Evolutionary conservation across 2,888 invertebrate species (phyloP).

Genomic region (Synergus itoensis): DNA sequence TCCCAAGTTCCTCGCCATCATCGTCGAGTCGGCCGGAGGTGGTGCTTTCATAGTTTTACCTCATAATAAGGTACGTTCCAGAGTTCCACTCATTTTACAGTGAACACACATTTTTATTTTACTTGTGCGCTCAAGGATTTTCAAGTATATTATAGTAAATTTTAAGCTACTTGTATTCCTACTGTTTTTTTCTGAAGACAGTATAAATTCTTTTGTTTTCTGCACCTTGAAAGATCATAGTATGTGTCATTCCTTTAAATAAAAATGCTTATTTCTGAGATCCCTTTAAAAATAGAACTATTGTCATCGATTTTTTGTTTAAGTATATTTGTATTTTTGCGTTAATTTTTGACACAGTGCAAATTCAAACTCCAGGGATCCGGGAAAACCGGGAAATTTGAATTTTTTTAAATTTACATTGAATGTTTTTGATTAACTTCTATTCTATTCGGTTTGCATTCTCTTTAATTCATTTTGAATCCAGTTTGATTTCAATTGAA

Average conservation of each 20-base stretch:
- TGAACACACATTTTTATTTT: not conserved
- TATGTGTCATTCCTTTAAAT: constrained; percentile 11
- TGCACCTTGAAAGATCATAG: constrained; percentile 15
- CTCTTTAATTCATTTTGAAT: too few relatives aligned
- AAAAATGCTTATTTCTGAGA: not conserved
- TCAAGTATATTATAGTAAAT: not conserved
- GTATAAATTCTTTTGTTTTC: not conserved
- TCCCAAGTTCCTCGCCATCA: constrained; percentile 98
- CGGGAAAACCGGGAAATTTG: too few relatives aligned
- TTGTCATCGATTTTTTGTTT: not conserved
- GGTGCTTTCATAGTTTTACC: constrained; percentile 97
- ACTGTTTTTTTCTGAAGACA: constrained; percentile 27
- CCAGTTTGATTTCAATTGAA: too few relatives aligned
- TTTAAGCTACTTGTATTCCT: constrained; percentile 32
- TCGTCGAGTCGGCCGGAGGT: constrained; percentile 97
- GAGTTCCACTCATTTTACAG: not conserved
- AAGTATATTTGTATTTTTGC: not conserved
- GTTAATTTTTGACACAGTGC: not conserved
- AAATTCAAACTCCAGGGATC: not conserved
- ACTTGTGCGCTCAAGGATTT: not conserved
- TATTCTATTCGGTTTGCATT: too few relatives aligned
- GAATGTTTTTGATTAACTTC: too few relatives aligned
- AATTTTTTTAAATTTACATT: too few relatives aligned
- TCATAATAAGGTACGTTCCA: constrained; percentile 88
- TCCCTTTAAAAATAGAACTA: constrained; percentile 1